Evolutionary conservation across 2,888 invertebrate species (phyloP).

Genomic region (Andrena chrysosceles): DNA sequence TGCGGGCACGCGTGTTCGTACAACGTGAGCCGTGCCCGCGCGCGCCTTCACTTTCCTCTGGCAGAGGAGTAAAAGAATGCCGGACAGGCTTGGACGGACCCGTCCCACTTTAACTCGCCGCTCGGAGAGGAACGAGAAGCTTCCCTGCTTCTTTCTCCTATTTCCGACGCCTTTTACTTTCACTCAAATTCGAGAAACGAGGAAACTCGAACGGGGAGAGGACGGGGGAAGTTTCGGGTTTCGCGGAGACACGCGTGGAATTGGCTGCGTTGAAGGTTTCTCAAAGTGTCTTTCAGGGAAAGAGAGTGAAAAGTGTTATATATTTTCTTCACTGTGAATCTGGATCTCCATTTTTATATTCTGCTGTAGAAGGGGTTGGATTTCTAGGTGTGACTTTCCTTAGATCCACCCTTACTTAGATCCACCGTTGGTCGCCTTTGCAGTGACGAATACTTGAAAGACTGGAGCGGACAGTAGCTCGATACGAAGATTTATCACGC

Average conservation of each 20-base stretch:
- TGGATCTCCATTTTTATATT: background rate
- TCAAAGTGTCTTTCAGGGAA: background rate
- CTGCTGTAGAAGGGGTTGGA: no score
- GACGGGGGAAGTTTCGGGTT: slow-evolving; percentile 31
- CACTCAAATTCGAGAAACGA: slow-evolving; percentile 39
- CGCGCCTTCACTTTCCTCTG: slow-evolving; percentile 43
- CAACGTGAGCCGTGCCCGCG: slow-evolving; percentile 1
- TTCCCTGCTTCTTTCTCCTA: background rate
- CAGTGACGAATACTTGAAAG: slow-evolving; percentile 7
- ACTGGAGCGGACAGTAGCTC: background rate
- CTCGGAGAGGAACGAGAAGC: background rate
- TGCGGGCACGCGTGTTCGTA: slow-evolving; percentile 55
- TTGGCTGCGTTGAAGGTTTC: slow-evolving; percentile 19
- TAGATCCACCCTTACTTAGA: no score
- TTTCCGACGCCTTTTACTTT: background rate
- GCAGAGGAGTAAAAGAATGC: background rate
- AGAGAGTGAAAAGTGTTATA: background rate
- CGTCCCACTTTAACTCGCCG: background rate
- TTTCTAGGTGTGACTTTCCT: no score
- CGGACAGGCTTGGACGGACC: slow-evolving; percentile 9
- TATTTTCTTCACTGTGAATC: background rate
- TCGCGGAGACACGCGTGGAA: slow-evolving; percentile 41
- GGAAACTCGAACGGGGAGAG: slow-evolving; percentile 19
- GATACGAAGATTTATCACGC: slow-evolving; percentile 14
- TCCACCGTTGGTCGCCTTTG: no score